Evolutionary conservation across 1,140 invertebrate genomes (phyloP).

Genomic region (Calosoma granatense): DNA sequence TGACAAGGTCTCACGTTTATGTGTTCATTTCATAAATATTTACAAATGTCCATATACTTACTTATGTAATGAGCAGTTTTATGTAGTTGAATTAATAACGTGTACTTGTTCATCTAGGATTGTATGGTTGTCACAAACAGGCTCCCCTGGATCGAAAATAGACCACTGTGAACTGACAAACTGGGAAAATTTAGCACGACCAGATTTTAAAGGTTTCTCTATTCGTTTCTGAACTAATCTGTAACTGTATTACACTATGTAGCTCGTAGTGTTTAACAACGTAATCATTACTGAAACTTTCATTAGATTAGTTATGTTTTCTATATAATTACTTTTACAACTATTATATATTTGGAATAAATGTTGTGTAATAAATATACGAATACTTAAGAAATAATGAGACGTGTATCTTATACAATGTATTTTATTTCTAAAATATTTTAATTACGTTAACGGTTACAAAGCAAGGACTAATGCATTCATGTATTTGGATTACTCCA

Average conservation of each 20-base stretch:
- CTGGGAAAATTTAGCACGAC: slow-evolving; percentile 64
- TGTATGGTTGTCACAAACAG: slow-evolving; percentile 70
- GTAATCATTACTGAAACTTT: no score
- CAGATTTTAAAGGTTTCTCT: slow-evolving; percentile 69
- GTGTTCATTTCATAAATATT: no score
- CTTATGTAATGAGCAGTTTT: no score
- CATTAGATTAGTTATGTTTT: no score
- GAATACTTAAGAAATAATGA: not conserved
- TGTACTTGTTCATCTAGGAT: slow-evolving; percentile 45
- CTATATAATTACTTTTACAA: no score
- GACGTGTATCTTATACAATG: not conserved
- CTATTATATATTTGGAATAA: no score
- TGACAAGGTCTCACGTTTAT: no score
- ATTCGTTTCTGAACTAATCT: slow-evolving; percentile 64
- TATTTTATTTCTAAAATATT: slow-evolving; percentile 9
- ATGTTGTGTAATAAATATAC: no score
- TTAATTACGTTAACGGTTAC: not conserved
- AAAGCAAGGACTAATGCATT: not conserved
- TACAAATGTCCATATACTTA: no score
- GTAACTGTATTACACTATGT: no score
- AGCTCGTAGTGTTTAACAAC: no score
- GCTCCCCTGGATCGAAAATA: slow-evolving; percentile 75
- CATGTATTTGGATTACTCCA: not conserved
- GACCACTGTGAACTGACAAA: slow-evolving; percentile 71
- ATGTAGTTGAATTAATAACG: not conserved